A percentile compares a stretch with the other conserved stretches of the same genome.
Conservation (phyloP, 2,888 invertebrate genomes). For the Leucophora obtusa region DNA sequence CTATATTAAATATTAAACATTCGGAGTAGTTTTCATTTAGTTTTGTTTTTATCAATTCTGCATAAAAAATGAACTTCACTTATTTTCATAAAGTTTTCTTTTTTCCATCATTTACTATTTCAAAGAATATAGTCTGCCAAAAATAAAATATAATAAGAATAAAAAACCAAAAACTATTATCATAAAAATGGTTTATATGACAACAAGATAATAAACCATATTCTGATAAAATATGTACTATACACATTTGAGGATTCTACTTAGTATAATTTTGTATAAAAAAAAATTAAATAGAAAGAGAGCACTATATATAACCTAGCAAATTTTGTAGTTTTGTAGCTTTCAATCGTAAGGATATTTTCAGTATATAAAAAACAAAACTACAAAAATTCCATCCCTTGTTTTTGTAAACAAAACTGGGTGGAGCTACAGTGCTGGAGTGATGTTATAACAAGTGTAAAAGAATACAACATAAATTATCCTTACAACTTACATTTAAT, state of each 20-base stretch:
- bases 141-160: constrained; percentile 25
- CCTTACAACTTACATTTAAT: not conserved
- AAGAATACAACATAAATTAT: constrained; percentile 58
- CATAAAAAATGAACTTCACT: constrained; percentile 48
- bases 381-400: constrained; percentile 57
- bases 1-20: constrained; percentile 24
- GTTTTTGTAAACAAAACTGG: not conserved
- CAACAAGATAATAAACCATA: constrained; percentile 60
- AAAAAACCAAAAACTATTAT: constrained; percentile 57
- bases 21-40: not conserved
- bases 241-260: constrained; percentile 20
- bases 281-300: constrained; percentile 45
- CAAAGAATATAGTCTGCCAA: constrained; percentile 55
- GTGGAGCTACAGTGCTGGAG: constrained; percentile 15
- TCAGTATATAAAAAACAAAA: constrained; percentile 19
- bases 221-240: constrained; percentile 19
- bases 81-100: constrained; percentile 28
- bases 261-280: not conserved
- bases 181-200: constrained; percentile 62
- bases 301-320: constrained; percentile 10
- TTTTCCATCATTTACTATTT: constrained; percentile 38
- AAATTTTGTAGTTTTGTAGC: constrained; percentile 55
- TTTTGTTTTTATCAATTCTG: constrained; percentile 18
- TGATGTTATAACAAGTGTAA: constrained; percentile 37
- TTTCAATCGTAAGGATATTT: not conserved